Evolutionary conservation across 2,113 vertebrate genomes (phyloP).

Genomic region (Bubo scandiacus): DNA sequence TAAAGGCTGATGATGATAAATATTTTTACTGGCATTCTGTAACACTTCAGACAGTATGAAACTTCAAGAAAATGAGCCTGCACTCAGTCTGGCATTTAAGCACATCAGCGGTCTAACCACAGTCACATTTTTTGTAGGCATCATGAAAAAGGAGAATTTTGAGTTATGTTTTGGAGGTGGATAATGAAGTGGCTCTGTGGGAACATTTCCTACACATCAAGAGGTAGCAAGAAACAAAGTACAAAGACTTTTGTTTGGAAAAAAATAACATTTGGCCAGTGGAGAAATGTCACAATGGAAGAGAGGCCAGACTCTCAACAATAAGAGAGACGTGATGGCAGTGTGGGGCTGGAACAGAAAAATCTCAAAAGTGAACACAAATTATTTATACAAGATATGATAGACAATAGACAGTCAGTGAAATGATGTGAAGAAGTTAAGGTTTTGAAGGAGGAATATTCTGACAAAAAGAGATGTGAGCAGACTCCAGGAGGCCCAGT

Average conservation of each 20-base stretch:
- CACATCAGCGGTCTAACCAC: background rate
- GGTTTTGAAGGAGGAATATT: background rate
- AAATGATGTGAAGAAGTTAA: background rate
- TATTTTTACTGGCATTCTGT: conserved; percentile 29
- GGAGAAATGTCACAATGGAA: background rate
- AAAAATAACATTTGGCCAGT: background rate
- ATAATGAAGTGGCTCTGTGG: background rate
- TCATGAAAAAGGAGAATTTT: background rate
- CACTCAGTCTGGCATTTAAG: background rate
- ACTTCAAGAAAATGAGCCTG: background rate
- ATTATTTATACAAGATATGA: background rate
- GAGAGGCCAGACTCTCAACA: background rate
- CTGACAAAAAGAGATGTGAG: background rate
- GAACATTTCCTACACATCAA: background rate
- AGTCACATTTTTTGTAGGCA: background rate
- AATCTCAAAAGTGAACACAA: background rate
- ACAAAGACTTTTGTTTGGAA: background rate
- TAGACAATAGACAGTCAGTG: background rate
- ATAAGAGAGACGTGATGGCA: background rate
- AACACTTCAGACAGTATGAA: background rate
- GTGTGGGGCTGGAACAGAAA: background rate
- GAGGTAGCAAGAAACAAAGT: background rate
- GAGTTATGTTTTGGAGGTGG: background rate
- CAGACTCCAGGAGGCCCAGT: background rate
- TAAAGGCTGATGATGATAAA: background rate